Evolutionary conservation across 2,113 vertebrate genomes (phyloP), one percentile per base, ranked within the genome.

Genomic region (Pteropus alecto): DNA sequence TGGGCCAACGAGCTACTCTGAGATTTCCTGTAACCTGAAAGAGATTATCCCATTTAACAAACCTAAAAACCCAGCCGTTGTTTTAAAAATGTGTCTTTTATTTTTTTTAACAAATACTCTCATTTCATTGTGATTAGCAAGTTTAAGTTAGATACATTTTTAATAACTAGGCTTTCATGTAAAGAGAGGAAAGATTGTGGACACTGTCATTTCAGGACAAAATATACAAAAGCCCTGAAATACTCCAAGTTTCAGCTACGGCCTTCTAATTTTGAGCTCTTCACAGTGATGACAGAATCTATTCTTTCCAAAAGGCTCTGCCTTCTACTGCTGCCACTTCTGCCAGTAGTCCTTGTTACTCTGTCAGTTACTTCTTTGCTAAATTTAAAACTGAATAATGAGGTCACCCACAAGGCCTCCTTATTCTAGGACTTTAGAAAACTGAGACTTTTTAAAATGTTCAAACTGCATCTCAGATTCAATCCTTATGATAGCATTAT

Each of bases 311-410:
- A 58, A 90, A 41, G 13, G 1, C 54, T 96, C 48, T 89, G 38
- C 30, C 26, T 87, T 87, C 65, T 41, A 43, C 4, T 68, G 22
- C 71, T 90, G 87, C 28, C 71, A 28, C 67, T 92, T 93, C 60
- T 96, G 60, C 24, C 79, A 76, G 71, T 24, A 14, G 35, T 58
- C 61, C 48, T 81, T 84, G 81, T 78, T 96, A 84, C 43, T n/a
- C 35, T 91, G 94, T 95, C 96, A 95, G 51, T 46, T 90, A 78
- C 21, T 86, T 43, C 87, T 95, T 88, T 92, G 60, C 90, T 96
- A 93, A 97, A 97, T 97, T 93, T 97, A 94, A 96, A 97, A 61
- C 33, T 60, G 94, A 95, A 94, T 96, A 97, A 97, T 97, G 77
- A 96, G 94, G 61, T 97, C 93, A 96, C 48, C 56, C 56, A 92